Evolutionary conservation across 2,797 vertebrate species (phyloP).

Genomic region (Hozukius guyotensis): DNA sequence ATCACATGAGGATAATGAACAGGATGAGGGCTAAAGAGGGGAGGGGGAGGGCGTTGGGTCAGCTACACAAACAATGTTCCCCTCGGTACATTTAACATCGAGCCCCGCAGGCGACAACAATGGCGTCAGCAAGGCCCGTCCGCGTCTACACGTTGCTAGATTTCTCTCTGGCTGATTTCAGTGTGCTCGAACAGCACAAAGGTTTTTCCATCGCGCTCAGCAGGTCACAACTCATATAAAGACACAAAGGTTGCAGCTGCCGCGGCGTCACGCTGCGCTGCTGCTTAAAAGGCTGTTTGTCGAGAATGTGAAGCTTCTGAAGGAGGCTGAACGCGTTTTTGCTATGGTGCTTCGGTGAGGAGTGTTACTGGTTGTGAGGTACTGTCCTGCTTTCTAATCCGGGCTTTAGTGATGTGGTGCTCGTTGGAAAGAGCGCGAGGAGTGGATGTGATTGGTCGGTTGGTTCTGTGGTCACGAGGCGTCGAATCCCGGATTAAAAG

Average conservation of each 20-base stretch:
- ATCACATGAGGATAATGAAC: constrained; percentile 27
- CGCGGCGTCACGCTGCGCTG: background rate
- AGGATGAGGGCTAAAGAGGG: background rate
- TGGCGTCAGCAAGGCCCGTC: constrained; percentile 63
- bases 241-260: constrained; percentile 39
- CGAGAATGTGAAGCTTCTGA: constrained; percentile 24
- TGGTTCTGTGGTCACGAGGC: background rate
- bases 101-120: constrained; percentile 70
- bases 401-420: background rate
- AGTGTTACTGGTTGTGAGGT: constrained; percentile 53
- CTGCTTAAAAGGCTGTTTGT: background rate
- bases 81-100: constrained; percentile 70
- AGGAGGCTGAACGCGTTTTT: constrained; percentile 25
- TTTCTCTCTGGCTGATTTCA: constrained; percentile 77
- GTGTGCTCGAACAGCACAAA: constrained; percentile 74
- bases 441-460: background rate
- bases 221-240: constrained; percentile 57
- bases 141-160: constrained; percentile 78
- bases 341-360: constrained; percentile 58
- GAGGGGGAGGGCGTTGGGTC: background rate
- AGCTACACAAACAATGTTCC: constrained; percentile 68
- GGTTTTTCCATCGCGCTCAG: constrained; percentile 69
- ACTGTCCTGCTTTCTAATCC: constrained; percentile 42
- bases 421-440: background rate
- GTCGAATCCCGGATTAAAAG: background rate